Percentiles rank a stretch among this genome's conserved stretches.
Evolutionary conservation across 1,140 invertebrate genomes (phyloP).

Genomic region (Adelges cooleyi): DNA sequence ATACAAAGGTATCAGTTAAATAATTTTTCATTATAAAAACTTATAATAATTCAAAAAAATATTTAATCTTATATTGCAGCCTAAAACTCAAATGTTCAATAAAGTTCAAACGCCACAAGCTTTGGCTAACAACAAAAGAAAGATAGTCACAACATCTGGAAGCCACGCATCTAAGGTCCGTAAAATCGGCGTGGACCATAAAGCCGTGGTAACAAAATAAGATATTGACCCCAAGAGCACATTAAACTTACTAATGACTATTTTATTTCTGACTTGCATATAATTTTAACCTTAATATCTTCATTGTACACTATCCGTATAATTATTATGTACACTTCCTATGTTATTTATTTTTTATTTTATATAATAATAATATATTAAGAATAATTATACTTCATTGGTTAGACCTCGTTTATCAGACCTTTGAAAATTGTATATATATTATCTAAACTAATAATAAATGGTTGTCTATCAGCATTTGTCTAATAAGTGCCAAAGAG

Average conservation of each 20-base stretch:
- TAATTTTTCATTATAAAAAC: background rate
- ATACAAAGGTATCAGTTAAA: conserved; percentile 3
- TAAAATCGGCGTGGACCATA: conserved; percentile 27
- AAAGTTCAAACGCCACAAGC: background rate
- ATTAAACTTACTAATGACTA: too few relatives aligned
- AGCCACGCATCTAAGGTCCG: conserved; percentile 22
- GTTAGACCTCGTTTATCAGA: conserved; percentile 25
- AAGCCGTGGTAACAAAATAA: conserved; percentile 25
- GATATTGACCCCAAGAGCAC: background rate
- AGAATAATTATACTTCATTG: background rate
- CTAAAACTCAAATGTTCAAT: background rate
- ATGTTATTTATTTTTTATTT: too few relatives aligned
- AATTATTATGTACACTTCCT: too few relatives aligned
- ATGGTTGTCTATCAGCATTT: background rate
- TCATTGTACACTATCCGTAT: too few relatives aligned
- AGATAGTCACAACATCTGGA: background rate
- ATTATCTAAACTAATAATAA: background rate
- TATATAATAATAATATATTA: background rate
- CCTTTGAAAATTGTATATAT: background rate
- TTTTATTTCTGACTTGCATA: too few relatives aligned
- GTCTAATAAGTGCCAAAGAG: too few relatives aligned
- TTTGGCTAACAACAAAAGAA: background rate
- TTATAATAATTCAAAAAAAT: background rate
- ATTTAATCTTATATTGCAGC: background rate
- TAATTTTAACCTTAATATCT: too few relatives aligned